Conservation (phyloP, 2,797 vertebrate species). For the Choloepus didactylus region DNA sequence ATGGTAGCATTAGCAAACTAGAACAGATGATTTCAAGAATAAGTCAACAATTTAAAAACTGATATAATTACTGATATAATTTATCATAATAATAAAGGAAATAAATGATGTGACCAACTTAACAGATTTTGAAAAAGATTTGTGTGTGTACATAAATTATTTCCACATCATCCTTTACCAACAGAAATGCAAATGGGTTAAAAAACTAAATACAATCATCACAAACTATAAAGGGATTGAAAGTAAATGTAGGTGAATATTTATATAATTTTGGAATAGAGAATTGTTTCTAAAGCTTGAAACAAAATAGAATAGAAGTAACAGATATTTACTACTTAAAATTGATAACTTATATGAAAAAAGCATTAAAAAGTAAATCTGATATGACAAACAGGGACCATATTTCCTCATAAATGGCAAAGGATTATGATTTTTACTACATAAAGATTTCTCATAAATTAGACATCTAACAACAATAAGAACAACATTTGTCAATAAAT, state of each 20-base stretch:
- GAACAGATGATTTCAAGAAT: background rate
- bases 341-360: background rate
- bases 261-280: background rate
- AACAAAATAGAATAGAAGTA: background rate
- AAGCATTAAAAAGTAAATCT: background rate
- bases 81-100: background rate
- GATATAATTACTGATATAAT: background rate
- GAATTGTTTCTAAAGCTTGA: background rate
- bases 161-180: background rate
- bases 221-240: background rate
- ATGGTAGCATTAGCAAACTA: too few species aligned
- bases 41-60: background rate
- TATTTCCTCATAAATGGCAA: constrained; percentile 11
- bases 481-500: background rate
- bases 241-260: background rate
- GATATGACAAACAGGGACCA: background rate
- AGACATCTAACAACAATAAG: background rate
- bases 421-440: background rate
- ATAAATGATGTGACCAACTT: background rate
- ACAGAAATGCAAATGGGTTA: background rate
- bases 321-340: background rate
- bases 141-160: background rate
- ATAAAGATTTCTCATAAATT: background rate
- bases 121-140: background rate
- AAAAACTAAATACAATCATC: background rate